phyloP scores from a whole-genome alignment of 2,888 invertebrate species.

The Leucophenga montana region DNA sequence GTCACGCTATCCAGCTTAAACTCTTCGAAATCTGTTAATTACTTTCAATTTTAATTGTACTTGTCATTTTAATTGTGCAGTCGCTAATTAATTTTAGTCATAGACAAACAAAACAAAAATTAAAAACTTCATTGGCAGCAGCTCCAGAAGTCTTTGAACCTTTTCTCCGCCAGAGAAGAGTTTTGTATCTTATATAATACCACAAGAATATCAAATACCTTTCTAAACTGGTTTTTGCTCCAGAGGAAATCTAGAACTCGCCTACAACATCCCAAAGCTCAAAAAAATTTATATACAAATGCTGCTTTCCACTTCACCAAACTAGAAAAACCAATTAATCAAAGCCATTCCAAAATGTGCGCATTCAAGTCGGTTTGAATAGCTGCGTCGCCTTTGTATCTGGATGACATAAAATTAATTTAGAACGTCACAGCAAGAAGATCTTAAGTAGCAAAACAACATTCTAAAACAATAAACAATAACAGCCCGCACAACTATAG shows the following conservation, averaged over 20 bases:
- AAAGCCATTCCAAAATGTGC: slow-evolving; percentile 36
- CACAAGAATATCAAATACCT: slow-evolving; percentile 1
- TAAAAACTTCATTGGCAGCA: not conserved
- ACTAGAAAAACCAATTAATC: slow-evolving; percentile 42
- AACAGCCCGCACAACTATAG: slow-evolving; percentile 33
- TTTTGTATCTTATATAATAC: slow-evolving; percentile 16
- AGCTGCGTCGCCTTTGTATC: slow-evolving; percentile 3
- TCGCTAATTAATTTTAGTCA: slow-evolving; percentile 40
- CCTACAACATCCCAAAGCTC: slow-evolving; percentile 29
- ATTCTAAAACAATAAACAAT: slow-evolving; percentile 64
- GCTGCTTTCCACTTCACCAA: slow-evolving; percentile 46
- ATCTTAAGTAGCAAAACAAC: slow-evolving; percentile 59
- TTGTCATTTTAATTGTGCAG: slow-evolving; percentile 28
- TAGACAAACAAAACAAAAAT: too few species aligned
- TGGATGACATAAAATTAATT: not conserved
- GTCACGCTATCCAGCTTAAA: too few species aligned
- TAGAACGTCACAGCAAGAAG: slow-evolving; percentile 1
- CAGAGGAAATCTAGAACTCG: slow-evolving; percentile 32
- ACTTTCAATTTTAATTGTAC: slow-evolving; percentile 38
- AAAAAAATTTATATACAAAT: slow-evolving; percentile 27
- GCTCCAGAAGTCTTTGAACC: slow-evolving; percentile 11
- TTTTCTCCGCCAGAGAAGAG: not conserved
- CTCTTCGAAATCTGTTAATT: slow-evolving; percentile 24
- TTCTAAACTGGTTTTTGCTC: slow-evolving; percentile 2
- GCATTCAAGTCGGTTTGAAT: slow-evolving; percentile 43